phyloP scores from a whole-genome alignment of 2,888 invertebrate species.

The Chalcis sispes region DNA sequence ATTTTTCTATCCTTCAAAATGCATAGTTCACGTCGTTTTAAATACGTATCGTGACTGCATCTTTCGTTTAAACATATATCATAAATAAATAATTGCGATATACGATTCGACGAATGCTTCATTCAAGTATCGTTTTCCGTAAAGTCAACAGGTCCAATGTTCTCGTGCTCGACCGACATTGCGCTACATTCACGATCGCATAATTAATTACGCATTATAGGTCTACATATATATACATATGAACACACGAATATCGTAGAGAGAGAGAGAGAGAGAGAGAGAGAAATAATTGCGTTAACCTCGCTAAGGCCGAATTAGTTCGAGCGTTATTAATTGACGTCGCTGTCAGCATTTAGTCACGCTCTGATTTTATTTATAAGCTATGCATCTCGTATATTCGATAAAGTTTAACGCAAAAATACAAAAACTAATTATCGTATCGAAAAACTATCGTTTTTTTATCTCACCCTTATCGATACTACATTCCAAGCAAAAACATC shows the following conservation, averaged over 20 bases:
- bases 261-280: too few species aligned
- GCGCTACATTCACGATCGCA: background rate
- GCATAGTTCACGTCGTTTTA: too few species aligned
- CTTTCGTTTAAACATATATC: too few species aligned
- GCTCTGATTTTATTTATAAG: conserved; percentile 1
- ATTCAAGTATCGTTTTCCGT: conserved; percentile 8
- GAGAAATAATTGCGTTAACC: conserved; percentile 10
- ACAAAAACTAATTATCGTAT: background rate
- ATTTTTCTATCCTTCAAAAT: too few species aligned
- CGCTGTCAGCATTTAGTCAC: background rate
- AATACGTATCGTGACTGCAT: too few species aligned
- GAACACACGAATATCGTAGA: background rate
- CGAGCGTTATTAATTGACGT: background rate
- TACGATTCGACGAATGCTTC: conserved; percentile 5
- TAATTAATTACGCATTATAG: background rate
- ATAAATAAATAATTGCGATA: too few species aligned
- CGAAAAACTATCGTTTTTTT: background rate
- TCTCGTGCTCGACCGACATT: too few species aligned
- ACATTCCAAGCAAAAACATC: too few species aligned
- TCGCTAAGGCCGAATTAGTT: background rate
- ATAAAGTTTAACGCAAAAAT: background rate
- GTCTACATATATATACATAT: too few species aligned
- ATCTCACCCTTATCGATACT: too few species aligned
- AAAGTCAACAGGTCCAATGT: too few species aligned
- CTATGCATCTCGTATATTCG: background rate